Evolutionary conservation across 2,888 invertebrate species (phyloP).

Genomic region (Melikaiella ostensackeni): DNA sequence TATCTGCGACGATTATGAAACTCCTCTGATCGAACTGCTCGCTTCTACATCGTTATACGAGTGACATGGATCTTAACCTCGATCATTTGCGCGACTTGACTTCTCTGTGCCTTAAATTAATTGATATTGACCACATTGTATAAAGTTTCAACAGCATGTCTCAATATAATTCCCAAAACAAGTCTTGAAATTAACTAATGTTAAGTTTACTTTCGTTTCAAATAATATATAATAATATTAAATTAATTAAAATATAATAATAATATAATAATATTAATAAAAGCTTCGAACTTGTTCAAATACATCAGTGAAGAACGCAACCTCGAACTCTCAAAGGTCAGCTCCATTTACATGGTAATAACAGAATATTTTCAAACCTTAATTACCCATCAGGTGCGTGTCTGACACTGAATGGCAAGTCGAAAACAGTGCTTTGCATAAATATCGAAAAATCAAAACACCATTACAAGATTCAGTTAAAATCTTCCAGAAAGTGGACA

Average conservation of each 20-base stretch:
- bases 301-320: constrained; percentile 19
- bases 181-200: neutral
- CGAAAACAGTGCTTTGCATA: constrained; percentile 35
- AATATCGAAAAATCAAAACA: constrained; percentile 39
- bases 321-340: constrained; percentile 43
- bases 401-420: constrained; percentile 12
- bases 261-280: no score
- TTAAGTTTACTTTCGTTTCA: neutral
- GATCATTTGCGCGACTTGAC: neutral
- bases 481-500: neutral
- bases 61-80: neutral
- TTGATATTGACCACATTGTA: neutral
- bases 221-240: no score
- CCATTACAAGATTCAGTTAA: constrained; percentile 31
- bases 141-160: neutral
- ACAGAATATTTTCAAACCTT: constrained; percentile 59
- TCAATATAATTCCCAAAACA: neutral
- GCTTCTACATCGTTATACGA: neutral
- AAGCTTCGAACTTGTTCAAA: constrained; percentile 39
- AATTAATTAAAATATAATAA: no score
- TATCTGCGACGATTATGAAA: constrained; percentile 19
- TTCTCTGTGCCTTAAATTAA: neutral
- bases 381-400: constrained; percentile 58
- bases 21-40: neutral
- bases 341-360: constrained; percentile 65